Percentiles rank a stretch among this genome's conserved stretches.
These are phyloP conservation scores for Panthera tigris DNA, from an alignment of 2,113 vertebrate species.

Conservation along the genomic window DNA sequence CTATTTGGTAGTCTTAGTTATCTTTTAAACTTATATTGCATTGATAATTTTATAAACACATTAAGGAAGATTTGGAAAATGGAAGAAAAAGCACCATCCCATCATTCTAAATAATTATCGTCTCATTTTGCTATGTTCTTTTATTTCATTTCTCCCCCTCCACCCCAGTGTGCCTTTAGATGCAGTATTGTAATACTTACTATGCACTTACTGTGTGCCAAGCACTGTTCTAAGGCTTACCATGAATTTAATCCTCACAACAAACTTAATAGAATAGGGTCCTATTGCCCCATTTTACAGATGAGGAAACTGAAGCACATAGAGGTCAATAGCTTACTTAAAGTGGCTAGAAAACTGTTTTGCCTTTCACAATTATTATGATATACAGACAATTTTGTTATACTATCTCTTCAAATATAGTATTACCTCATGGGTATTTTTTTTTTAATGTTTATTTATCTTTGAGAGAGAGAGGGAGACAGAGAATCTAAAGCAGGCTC, in stretches of 20 bases:
- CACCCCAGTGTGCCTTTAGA: neutral
- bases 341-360: slow-evolving; percentile 8
- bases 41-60: neutral
- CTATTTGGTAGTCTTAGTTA: neutral
- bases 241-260: slow-evolving; percentile 1
- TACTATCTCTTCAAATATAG: neutral
- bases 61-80: slow-evolving; percentile 18
- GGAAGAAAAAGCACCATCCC: neutral
- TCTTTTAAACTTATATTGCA: neutral
- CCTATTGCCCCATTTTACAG: neutral
- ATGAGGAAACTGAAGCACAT: slow-evolving; percentile 10
- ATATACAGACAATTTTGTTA: neutral
- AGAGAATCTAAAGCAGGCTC: too few species aligned
- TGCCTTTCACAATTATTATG: neutral
- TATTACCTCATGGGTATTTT: neutral
- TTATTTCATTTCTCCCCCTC: neutral
- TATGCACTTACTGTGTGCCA: neutral
- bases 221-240: neutral
- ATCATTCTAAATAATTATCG: slow-evolving; percentile 3
- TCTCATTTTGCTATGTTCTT: neutral
- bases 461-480: too few species aligned
- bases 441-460: neutral
- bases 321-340: slow-evolving; percentile 1
- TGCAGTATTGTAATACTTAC: neutral
- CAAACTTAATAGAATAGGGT: neutral